Conservation (phyloP, 1,140 invertebrate genomes). For the Drosophila tropicalis region DNA sequence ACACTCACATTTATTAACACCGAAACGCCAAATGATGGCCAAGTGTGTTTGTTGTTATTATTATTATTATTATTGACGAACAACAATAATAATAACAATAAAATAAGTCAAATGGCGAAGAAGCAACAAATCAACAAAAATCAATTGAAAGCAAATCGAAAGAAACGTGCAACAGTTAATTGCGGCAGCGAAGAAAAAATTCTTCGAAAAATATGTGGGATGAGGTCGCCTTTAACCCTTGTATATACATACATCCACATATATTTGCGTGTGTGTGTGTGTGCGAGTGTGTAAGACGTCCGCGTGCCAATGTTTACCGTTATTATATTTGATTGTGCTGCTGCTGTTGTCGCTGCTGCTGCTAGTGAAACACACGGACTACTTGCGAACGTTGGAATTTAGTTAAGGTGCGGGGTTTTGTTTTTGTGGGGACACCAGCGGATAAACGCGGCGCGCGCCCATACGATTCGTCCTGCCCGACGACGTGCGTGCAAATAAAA, state of each 20-base stretch:
- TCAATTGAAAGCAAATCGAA: slow-evolving; percentile 7
- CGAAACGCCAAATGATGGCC: slow-evolving; percentile 40
- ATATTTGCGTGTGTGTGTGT: neutral
- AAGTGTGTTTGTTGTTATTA: slow-evolving; percentile 21
- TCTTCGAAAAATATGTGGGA: neutral
- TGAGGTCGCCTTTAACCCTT: neutral
- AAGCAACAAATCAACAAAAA: slow-evolving; percentile 10
- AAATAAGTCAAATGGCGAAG: slow-evolving; percentile 9
- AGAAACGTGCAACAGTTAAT: slow-evolving; percentile 37
- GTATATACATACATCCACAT: neutral
- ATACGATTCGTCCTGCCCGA: slow-evolving; percentile 74
- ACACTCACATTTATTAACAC: slow-evolving; percentile 65
- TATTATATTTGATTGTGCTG: slow-evolving; percentile 17
- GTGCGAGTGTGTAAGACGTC: slow-evolving; percentile 20
- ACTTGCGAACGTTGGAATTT: neutral
- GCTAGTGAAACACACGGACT: slow-evolving; percentile 23
- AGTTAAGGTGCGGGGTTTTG: neutral
- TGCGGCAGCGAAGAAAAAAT: neutral
- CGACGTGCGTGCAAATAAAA: slow-evolving; percentile 74
- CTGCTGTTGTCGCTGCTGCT: slow-evolving; percentile 24
- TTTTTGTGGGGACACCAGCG: slow-evolving; percentile 32
- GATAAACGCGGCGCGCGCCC: slow-evolving; percentile 35
- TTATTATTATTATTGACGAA: slow-evolving; percentile 17
- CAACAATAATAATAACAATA: slow-evolving; percentile 6
- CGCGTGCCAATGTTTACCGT: slow-evolving; percentile 35